Evolutionary conservation across 2,888 invertebrate genomes (phyloP).

Genomic region (Agrotis puta): DNA sequence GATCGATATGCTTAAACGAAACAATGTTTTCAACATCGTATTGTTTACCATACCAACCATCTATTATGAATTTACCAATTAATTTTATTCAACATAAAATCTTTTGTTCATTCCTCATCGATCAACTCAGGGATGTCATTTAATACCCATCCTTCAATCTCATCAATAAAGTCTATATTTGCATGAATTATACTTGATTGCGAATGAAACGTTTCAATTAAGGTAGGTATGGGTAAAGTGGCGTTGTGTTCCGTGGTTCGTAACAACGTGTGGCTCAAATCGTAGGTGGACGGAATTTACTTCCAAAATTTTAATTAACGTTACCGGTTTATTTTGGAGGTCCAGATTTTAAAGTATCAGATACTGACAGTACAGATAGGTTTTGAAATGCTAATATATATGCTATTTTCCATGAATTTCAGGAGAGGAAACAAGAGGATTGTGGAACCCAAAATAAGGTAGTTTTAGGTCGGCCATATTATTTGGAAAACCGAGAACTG

Average conservation of each 20-base stretch:
- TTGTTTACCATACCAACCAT: neutral
- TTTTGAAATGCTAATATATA: neutral
- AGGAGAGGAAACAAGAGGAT: neutral
- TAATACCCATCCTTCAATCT: conserved; percentile 2
- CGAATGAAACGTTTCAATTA: conserved; percentile 58
- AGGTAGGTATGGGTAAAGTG: conserved; percentile 40
- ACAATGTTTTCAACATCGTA: neutral
- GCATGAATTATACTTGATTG: conserved; percentile 36
- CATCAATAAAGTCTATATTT: conserved; percentile 38
- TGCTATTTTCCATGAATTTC: neutral
- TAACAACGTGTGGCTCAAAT: conserved; percentile 37
- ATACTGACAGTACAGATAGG: neutral
- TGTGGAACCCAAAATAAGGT: neutral
- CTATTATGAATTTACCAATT: conserved; percentile 23
- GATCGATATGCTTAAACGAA: neutral
- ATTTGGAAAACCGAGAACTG: too few relatives aligned
- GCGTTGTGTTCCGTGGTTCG: conserved; percentile 19
- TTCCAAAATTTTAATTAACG: conserved; percentile 42
- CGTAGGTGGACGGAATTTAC: conserved; percentile 29
- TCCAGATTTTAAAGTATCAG: neutral
- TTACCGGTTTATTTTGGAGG: conserved; percentile 18
- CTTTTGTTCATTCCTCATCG: conserved; percentile 20
- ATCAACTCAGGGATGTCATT: conserved; percentile 11
- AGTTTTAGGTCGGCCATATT: neutral
- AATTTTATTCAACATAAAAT: conserved; percentile 27